Base-by-base conservation (phyloP, 1,140 invertebrate genomes). In the Drosophila leontia region DNA sequence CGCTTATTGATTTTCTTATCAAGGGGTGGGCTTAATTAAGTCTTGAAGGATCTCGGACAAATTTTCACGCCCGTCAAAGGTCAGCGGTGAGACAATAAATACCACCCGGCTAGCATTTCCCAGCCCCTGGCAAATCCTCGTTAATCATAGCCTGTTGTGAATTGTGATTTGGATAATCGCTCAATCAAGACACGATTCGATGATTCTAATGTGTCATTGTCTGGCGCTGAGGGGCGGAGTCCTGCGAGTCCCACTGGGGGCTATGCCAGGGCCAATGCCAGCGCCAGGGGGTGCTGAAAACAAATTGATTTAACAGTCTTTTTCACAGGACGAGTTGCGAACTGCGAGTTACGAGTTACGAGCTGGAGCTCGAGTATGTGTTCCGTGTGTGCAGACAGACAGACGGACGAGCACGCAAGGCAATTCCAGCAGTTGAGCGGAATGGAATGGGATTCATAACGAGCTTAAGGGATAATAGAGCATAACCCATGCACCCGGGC, bases 271-370 rank as follows among this genome's bases (percentile, higher is more conserved):
- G 51, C 29, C 50, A 34, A 11, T 9, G 15, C 13, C 50, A 34
- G 15, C 7, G 15, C 13, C 58, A 61, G 59, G 82, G 67, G 62
- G 64, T 60, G 48, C 55, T 72, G 70, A 69, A 72, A 80, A 80
- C 76, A 87, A 86, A 86, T 87, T 87, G 83, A 87, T 86, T 86
- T 80, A 87, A 87, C 81, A 72, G 82, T 84, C 78, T 74, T 79
- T 68, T 68, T 55, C 65, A 65, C 65, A 65, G 60, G 45, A 41
- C 58, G 58, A 41, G 59, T 19, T 67, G 39, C 61, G 65, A 42
- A 47, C 41, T 53, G 37, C 12, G 47, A 23, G 45, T 17, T 37
- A 42, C 62, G 61, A 62, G 60, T 19, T 62, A 41, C 35, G 61
- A 56, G 47, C 48, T 44, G 32, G 15, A 42, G 47, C 48, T 44